Conservation (phyloP, 2,888 invertebrate genomes). For the Tolmerus cingulatus region DNA sequence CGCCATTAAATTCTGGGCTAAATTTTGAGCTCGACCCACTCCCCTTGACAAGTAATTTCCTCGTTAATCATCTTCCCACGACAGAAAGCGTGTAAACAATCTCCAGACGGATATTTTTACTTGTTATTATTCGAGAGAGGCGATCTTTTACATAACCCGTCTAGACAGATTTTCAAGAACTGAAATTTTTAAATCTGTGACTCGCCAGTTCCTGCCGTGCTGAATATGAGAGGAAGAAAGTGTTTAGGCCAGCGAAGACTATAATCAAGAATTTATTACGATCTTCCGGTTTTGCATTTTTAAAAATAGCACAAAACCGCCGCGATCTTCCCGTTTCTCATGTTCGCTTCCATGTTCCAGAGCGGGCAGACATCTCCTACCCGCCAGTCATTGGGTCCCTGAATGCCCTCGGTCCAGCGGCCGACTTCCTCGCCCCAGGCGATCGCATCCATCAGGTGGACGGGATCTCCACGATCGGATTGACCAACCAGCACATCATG, state of each 20-base stretch:
- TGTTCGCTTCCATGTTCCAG: conserved; percentile 50
- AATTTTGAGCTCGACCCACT: conserved; percentile 2
- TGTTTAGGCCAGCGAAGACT: background rate
- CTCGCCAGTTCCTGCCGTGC: background rate
- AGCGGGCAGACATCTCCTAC: conserved; percentile 63
- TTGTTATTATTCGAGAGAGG: conserved; percentile 4
- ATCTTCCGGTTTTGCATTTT: background rate
- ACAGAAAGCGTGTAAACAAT: conserved; percentile 30
- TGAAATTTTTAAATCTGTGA: background rate
- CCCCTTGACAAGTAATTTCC: conserved; percentile 12
- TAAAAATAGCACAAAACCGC: background rate
- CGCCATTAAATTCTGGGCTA: conserved; percentile 4
- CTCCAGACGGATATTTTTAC: conserved; percentile 23
- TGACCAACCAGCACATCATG: conserved; percentile 81
- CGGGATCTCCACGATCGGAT: conserved; percentile 77
- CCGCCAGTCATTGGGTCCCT: conserved; percentile 63
- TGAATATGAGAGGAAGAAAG: conserved; percentile 5
- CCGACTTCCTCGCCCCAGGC: conserved; percentile 81
- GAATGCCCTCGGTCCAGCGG: conserved; percentile 64
- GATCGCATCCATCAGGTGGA: conserved; percentile 84
- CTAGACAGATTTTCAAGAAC: conserved; percentile 20
- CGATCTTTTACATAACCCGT: conserved; percentile 18
- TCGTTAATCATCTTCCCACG: conserved; percentile 25
- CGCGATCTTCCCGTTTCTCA: background rate
- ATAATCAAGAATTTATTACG: background rate